Conservation (phyloP, 2,113 vertebrate genomes). For the Microcebus ravelobensis region DNA sequence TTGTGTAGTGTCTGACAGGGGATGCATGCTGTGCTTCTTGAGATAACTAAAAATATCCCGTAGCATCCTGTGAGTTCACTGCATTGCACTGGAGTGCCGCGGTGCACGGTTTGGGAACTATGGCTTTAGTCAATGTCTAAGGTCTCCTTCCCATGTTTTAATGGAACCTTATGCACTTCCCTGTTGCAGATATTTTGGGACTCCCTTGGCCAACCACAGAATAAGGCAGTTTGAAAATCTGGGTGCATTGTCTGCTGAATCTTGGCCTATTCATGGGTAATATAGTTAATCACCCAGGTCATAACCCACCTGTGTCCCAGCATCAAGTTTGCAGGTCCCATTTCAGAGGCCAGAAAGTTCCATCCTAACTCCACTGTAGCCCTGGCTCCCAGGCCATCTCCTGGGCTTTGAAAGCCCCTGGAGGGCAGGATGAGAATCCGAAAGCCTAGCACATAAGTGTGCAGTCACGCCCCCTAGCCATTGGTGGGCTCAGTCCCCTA, state of each 20-base stretch:
- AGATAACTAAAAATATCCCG: not conserved
- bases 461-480: not conserved
- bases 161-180: not conserved
- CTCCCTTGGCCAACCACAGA: not conserved
- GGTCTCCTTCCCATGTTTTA: not conserved
- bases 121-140: not conserved
- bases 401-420: not conserved
- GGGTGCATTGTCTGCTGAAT: not conserved
- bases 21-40: not conserved
- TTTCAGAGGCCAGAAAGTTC: not conserved
- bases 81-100: rapidly evolving
- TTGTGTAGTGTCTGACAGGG: too few species aligned
- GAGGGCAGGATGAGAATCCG: too few species aligned
- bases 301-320: not conserved
- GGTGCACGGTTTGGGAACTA: not conserved
- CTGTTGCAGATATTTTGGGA: not conserved
- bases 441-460: not conserved
- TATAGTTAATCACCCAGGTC: too few species aligned
- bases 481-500: not conserved
- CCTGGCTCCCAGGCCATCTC: not conserved
- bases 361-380: not conserved
- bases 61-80: not conserved
- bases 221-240: not conserved
- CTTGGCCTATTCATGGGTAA: not conserved
- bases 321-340: not conserved